A percentile compares a stretch with the other conserved stretches of the same genome.
phyloP scores from a whole-genome alignment of 2,113 vertebrate species.

The Acinonyx jubatus region DNA sequence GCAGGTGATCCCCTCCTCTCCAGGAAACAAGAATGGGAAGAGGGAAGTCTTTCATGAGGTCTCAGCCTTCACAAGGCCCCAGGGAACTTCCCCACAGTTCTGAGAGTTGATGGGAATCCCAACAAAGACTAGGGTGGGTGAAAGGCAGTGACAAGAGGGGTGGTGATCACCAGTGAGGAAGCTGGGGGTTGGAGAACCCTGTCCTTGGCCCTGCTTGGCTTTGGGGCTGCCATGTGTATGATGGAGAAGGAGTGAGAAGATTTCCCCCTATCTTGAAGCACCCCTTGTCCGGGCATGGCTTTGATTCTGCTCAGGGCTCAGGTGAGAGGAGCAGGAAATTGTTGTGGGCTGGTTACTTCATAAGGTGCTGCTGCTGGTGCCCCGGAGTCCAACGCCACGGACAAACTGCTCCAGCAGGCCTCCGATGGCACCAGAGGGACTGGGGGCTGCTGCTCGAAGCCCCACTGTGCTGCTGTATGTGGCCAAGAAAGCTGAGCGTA shows the following conservation, averaged over 20 bases:
- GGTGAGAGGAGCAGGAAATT: conserved; percentile 42
- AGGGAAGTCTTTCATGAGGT: background rate
- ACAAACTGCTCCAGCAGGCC: conserved; percentile 97
- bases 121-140: background rate
- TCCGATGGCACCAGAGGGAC: conserved; percentile 94
- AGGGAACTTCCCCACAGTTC: background rate
- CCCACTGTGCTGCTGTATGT: conserved; percentile 96
- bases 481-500: conserved; percentile 94
- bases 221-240: conserved; percentile 12
- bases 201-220: conserved; percentile 17
- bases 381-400: conserved; percentile 94
- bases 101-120: background rate
- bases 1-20: conserved; percentile 34
- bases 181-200: background rate
- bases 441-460: conserved; percentile 89
- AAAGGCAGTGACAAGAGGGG: conserved; percentile 38
- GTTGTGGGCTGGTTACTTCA: conserved; percentile 79
- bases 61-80: background rate
- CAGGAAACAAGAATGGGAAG: conserved; percentile 19
- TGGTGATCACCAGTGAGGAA: background rate
- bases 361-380: conserved; percentile 89
- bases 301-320: conserved; percentile 70
- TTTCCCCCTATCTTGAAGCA: background rate
- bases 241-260: background rate
- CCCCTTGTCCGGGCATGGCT: conserved; percentile 73